Percentiles rank a stretch among this genome's conserved stretches.
phyloP scores from a whole-genome alignment of 2,797 vertebrate species.

The Dromococcyx pavoninus region DNA sequence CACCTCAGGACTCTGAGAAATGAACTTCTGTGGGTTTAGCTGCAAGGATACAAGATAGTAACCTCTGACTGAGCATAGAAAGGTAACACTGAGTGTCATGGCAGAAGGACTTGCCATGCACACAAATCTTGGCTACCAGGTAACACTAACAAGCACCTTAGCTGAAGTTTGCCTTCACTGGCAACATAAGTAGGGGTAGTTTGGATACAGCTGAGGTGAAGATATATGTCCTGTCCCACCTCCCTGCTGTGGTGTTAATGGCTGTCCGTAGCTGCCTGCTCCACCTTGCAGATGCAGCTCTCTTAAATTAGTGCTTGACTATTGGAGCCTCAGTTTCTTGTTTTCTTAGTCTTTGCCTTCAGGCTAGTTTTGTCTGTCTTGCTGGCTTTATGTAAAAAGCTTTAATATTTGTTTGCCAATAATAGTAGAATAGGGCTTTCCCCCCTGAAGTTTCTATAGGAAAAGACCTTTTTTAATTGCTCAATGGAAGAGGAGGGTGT shows the following conservation, averaged over 20 bases:
- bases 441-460: background rate
- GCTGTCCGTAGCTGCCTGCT: background rate
- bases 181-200: background rate
- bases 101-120: background rate
- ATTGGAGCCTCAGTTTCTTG: background rate
- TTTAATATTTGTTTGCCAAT: background rate
- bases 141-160: background rate
- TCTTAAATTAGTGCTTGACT: background rate
- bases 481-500: background rate
- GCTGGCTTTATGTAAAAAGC: background rate
- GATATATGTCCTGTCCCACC: background rate
- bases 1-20: background rate
- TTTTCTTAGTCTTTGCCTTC: background rate
- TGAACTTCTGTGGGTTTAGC: background rate
- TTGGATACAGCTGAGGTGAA: background rate
- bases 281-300: background rate
- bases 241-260: background rate
- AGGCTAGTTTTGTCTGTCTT: background rate
- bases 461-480: background rate
- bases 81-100: background rate
- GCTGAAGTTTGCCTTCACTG: background rate
- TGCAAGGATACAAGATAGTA: background rate
- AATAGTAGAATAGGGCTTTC: background rate
- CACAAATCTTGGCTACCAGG: background rate
- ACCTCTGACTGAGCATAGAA: background rate